Conservation (phyloP, 2,888 invertebrate genomes). For the Abrostola tripartita region DNA sequence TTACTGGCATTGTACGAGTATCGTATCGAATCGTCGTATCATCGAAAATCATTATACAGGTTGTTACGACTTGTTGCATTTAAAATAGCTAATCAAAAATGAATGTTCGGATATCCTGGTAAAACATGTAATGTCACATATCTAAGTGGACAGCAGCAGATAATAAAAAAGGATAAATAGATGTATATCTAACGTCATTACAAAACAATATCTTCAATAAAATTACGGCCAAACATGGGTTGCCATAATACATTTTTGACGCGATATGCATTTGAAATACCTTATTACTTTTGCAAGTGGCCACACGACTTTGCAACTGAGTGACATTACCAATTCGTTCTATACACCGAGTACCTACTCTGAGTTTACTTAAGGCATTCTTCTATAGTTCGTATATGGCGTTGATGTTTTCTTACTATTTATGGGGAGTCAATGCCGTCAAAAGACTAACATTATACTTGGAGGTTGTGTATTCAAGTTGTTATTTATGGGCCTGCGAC, state of each 20-base stretch:
- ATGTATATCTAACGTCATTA: conserved; percentile 28
- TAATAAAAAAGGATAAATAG: conserved; percentile 23
- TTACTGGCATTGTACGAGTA: not conserved
- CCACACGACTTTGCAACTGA: conserved; percentile 31
- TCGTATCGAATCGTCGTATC: too few species aligned
- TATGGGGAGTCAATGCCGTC: conserved; percentile 43
- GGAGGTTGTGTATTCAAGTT: conserved; percentile 33
- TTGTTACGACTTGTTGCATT: too few species aligned
- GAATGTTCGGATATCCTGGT: too few species aligned
- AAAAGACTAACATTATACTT: conserved; percentile 42
- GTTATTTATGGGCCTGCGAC: conserved; percentile 31
- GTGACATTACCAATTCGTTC: conserved; percentile 52
- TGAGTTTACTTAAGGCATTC: conserved; percentile 34
- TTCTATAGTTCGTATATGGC: conserved; percentile 32
- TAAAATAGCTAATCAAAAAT: too few species aligned
- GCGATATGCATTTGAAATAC: conserved; percentile 41
- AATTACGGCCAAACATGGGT: conserved; percentile 18
- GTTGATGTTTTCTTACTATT: conserved; percentile 48
- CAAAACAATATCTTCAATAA: conserved; percentile 28
- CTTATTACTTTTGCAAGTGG: conserved; percentile 39
- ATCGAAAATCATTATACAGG: not conserved
- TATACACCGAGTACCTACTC: conserved; percentile 22
- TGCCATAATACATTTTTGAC: conserved; percentile 29
- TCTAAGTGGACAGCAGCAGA: conserved; percentile 26
- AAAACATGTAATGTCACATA: conserved; percentile 10